Base-by-base conservation (phyloP, 2,888 invertebrate species). In the Hypomecis atomaria region DNA sequence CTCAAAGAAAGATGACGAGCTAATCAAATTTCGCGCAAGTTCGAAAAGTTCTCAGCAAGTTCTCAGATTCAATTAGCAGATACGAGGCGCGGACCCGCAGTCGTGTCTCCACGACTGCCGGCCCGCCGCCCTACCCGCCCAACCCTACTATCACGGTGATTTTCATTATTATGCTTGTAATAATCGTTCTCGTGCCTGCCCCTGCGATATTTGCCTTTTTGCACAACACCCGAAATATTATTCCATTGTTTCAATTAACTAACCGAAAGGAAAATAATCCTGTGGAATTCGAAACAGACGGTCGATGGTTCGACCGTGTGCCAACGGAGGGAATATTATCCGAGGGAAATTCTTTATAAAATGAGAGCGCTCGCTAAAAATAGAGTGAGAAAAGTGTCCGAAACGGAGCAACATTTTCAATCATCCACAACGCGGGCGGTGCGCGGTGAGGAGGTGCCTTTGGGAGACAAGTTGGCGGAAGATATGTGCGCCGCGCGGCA, bases 61-160 rank as follows among this genome's bases (percentile, higher is more conserved):
- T 90, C 78, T 78, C 79, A 79, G 90, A 90, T 90, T 90, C 87
- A 91, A 90, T 91, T 90, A 90, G 83, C 71, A 87, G 90, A 90
- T 89, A 89, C 78, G 82, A 73, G 73, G 73, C 72, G 71, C 73
- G 75, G 65, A 69, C 62, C 66, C 57, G 71, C 72, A 74, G 77
- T 62, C 74, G 78, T 68, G 72, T 63, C 66, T 61, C 68, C 63
- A 68, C 61, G 23, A 23, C 3, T 23, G 23, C 66, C 55, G 56
- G 23, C 23, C 66, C 52, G 63, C 69, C 53, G 54, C 65, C 70
- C 56, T 49, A 54, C 66, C 67, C 70, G 53, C 59, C 72, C 60
- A 61, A 59, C 23, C 59, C 71, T 70, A 70, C 75, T 65, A 71
- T 66, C 71, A 73, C 75, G 71, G 72, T 73, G 68, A 76, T 77